phyloP scores from a whole-genome alignment of 1,140 invertebrate genomes.

The Cecropterus lyciades region DNA sequence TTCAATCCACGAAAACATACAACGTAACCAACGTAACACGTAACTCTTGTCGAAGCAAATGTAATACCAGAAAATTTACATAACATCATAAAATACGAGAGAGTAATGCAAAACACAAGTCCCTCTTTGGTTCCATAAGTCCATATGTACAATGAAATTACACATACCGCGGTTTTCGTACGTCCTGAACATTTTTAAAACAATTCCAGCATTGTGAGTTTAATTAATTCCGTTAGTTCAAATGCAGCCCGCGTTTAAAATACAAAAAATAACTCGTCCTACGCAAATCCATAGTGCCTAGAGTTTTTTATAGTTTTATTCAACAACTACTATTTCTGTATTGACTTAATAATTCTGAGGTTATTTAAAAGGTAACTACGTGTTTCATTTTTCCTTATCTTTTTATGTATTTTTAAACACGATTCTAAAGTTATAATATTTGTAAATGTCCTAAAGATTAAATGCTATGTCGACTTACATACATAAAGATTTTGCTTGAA shows the following conservation, averaged over 20 bases:
- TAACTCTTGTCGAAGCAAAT: neutral
- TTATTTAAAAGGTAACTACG: no score
- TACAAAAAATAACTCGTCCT: slow-evolving; percentile 21
- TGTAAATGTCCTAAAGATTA: no score
- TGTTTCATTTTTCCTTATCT: no score
- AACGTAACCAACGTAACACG: neutral
- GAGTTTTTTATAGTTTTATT: neutral
- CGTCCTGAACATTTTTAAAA: slow-evolving; percentile 6
- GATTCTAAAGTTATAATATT: no score
- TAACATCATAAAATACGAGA: neutral
- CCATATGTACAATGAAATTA: slow-evolving; percentile 7
- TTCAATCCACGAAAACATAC: neutral
- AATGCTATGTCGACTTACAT: no score
- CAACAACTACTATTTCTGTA: neutral
- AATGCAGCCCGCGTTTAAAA: slow-evolving; percentile 22
- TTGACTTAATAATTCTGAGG: no score
- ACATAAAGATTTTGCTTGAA: no score
- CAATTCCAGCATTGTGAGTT: slow-evolving; percentile 17
- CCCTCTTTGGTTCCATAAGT: neutral
- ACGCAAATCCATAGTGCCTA: slow-evolving; percentile 1
- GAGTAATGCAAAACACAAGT: slow-evolving; percentile 4
- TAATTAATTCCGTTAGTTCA: slow-evolving; percentile 22
- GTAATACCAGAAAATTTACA: neutral
- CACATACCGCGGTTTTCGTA: neutral
- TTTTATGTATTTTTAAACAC: no score